phyloP scores from a whole-genome alignment of 2,113 vertebrate genomes.

The Lagopus muta region DNA sequence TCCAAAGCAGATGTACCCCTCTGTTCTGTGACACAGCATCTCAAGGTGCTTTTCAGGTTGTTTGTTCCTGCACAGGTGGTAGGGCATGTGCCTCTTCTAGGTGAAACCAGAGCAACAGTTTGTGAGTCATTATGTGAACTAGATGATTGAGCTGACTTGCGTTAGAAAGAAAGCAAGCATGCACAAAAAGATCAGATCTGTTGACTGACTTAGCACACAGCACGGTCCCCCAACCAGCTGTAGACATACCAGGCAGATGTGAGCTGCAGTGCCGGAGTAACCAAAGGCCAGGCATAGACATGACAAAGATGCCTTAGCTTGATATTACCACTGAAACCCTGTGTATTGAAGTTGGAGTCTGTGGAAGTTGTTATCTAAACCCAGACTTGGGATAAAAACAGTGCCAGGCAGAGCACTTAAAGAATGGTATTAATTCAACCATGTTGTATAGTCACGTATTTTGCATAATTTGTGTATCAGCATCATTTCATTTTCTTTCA shows the following conservation, averaged over 20 bases:
- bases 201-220: background rate
- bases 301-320: background rate
- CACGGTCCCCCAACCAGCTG: background rate
- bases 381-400: rapidly evolving
- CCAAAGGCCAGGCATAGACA: background rate
- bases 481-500: background rate
- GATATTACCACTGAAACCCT: background rate
- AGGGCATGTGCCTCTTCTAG: background rate
- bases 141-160: background rate
- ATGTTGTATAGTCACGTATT: background rate
- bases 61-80: background rate
- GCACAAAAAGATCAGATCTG: background rate
- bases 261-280: background rate
- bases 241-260: rapidly evolving
- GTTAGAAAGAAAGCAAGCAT: background rate
- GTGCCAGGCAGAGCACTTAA: background rate
- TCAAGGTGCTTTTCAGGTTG: background rate
- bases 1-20: background rate
- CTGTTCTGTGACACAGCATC: rapidly evolving
- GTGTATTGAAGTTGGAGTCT: background rate
- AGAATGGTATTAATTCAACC: background rate
- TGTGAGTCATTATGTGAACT: background rate
- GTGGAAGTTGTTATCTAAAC: background rate
- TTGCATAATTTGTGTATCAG: background rate
- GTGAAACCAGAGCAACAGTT: background rate